A percentile compares a stretch with the other conserved stretches of the same genome.
Evolutionary conservation across 1,140 invertebrate species (phyloP).

Genomic region (Bombus superbus): DNA sequence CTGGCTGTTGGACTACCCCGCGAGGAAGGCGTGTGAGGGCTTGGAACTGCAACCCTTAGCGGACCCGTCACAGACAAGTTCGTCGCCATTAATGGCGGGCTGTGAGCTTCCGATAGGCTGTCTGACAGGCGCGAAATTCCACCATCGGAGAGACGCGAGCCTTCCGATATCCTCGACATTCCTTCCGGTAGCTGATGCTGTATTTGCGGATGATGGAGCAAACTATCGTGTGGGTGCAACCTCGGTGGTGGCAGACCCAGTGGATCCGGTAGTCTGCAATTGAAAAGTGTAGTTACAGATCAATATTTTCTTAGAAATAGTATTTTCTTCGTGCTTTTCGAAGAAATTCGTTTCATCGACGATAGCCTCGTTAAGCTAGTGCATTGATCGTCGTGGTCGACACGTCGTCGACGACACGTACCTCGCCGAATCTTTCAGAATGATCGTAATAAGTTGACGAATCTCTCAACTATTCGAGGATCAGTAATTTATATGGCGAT

Average conservation of each 20-base stretch:
- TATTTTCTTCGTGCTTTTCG: neutral
- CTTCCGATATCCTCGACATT: constrained; percentile 81
- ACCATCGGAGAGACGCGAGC: constrained; percentile 79
- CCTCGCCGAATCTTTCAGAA: neutral
- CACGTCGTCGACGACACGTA: no score
- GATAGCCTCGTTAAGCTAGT: neutral
- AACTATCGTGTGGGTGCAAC: constrained; percentile 77
- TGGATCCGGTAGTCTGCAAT: constrained; percentile 79
- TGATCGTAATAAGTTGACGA: neutral
- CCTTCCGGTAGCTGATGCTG: constrained; percentile 78
- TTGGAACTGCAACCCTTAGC: constrained; percentile 79
- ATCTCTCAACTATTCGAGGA: neutral
- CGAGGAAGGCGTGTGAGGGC: constrained; percentile 81
- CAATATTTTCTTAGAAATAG: neutral
- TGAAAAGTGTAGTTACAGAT: no score
- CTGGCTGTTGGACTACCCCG: constrained; percentile 77
- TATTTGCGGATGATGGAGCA: constrained; percentile 75
- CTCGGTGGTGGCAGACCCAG: constrained; percentile 76
- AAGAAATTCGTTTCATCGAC: neutral
- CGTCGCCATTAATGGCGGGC: constrained; percentile 80
- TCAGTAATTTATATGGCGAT: neutral
- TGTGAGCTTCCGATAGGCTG: constrained; percentile 80
- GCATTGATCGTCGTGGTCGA: neutral
- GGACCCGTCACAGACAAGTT: constrained; percentile 81
- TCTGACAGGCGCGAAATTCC: constrained; percentile 79